Conservation (phyloP, 2,113 vertebrate genomes). For the Megaceryle torquata region DNA sequence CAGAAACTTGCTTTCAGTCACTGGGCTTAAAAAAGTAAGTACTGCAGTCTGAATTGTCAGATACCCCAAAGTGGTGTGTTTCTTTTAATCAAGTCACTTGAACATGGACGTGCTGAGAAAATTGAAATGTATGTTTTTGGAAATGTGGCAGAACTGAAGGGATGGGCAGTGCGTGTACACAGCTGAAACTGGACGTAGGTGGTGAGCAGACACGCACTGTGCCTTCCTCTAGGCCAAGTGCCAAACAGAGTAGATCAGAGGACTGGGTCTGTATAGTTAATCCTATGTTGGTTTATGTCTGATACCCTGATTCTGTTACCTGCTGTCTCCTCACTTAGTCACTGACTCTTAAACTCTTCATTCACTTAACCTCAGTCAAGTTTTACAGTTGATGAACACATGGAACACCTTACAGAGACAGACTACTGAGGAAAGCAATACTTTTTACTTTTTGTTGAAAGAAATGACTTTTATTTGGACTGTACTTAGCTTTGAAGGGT, state of each 20-base stretch:
- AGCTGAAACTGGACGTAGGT: rapidly evolving
- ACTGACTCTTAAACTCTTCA: background rate
- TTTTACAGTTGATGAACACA: background rate
- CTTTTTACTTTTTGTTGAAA: background rate
- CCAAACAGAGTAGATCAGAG: background rate
- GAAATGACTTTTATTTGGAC: background rate
- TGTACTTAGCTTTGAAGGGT: background rate
- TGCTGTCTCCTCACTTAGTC: background rate
- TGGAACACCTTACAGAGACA: background rate
- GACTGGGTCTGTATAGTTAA: background rate
- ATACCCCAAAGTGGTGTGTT: background rate
- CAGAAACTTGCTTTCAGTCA: background rate
- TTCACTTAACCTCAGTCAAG: background rate
- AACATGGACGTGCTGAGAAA: background rate
- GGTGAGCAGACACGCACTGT: rapidly evolving
- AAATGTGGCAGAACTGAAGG: background rate
- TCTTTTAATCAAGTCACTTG: background rate
- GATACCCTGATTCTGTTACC: background rate
- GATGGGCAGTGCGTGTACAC: too few species aligned
- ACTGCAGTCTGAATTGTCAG: background rate
- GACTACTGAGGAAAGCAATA: background rate
- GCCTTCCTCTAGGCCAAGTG: background rate
- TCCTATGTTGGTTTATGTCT: background rate
- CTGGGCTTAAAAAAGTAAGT: background rate
- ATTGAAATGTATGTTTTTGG: background rate